Evolutionary conservation across 2,797 vertebrate genomes (phyloP), one percentile per base, ranked within the genome.

Genomic region (Ibycter americanus): DNA sequence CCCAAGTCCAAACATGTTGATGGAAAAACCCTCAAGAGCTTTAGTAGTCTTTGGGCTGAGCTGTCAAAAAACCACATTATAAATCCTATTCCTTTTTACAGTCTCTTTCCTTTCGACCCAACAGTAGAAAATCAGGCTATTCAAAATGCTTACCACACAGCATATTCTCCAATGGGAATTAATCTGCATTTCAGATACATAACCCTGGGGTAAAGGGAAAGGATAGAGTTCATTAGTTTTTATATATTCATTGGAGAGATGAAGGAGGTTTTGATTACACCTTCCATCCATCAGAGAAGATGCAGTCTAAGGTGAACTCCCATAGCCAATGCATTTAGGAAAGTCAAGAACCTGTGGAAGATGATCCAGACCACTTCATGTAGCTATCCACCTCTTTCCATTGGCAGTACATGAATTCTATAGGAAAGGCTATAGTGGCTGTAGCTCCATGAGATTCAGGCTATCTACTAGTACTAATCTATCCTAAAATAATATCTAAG

Each of bases 21-120:
- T 83, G 72, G 84, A 78, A 96, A 95, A 91, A 74, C 44, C n/a
- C 79, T 80, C 83, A 77, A 92, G 36, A 94, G 67, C 9, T 89
- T 93, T 73, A 73, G n/a, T 19, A 94, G 67, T 34, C 74, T 94
- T 97, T 93, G 65, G 89, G 74, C 82, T 71, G 47, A 87, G 55
- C 71, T 93, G 84, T 78, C 76, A 87, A 91, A 89, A 63, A 94
- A 91, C 40, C 81, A 85, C 87, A 56, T 94, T 93, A 89, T 92
- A 95, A 96, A 96, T 96, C 56, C 36, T 91, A 32, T 89, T 89
- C n/a, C 36, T 79, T 94, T 90, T 93, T 93, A 89, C 21, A 55
- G 13, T 47, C 42, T 76, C 47, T 87, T 92, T 87, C 62, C 47
- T 95, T 78, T 82, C 76, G 88, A 90, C 32, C 17, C 23, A 85